phyloP scores from a whole-genome alignment of 2,113 vertebrate genomes.

The Symphodus melops region DNA sequence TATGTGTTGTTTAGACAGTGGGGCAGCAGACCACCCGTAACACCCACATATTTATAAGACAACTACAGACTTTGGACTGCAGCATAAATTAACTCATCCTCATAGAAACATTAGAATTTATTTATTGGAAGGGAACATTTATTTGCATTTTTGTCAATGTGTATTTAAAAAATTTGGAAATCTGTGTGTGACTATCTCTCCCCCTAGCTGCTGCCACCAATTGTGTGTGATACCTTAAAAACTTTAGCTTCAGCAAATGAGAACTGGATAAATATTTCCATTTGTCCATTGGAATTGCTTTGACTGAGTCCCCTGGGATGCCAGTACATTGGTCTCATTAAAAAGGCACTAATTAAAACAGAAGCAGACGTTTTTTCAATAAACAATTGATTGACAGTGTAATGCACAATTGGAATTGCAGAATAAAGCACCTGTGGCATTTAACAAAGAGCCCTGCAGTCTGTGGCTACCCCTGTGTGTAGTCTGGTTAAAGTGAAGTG shows the following conservation, averaged over 20 bases:
- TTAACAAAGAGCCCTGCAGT: not conserved
- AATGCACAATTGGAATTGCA: not conserved
- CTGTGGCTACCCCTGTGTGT: not conserved
- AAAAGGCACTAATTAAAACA: not conserved
- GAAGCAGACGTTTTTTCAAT: not conserved
- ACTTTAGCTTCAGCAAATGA: not conserved
- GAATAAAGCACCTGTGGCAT: not conserved
- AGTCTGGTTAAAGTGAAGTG: not conserved
- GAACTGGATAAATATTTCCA: not conserved
- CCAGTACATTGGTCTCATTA: not conserved
- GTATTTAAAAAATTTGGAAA: too few species aligned
- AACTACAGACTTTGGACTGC: too few species aligned
- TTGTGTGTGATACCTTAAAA: not conserved
- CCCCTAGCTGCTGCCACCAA: not conserved
- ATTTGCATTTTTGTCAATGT: too few species aligned
- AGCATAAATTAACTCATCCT: too few species aligned
- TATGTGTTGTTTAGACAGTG: too few species aligned
- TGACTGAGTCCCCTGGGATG: not conserved
- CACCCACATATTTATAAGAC: too few species aligned
- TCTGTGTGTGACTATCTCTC: too few species aligned
- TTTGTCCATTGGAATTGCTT: not conserved
- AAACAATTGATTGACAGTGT: not conserved
- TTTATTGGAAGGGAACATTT: too few species aligned
- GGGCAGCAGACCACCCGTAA: too few species aligned
- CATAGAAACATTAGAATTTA: too few species aligned